Conservation (phyloP, 2,113 vertebrate species). For the Nannobrachium achirus region DNA sequence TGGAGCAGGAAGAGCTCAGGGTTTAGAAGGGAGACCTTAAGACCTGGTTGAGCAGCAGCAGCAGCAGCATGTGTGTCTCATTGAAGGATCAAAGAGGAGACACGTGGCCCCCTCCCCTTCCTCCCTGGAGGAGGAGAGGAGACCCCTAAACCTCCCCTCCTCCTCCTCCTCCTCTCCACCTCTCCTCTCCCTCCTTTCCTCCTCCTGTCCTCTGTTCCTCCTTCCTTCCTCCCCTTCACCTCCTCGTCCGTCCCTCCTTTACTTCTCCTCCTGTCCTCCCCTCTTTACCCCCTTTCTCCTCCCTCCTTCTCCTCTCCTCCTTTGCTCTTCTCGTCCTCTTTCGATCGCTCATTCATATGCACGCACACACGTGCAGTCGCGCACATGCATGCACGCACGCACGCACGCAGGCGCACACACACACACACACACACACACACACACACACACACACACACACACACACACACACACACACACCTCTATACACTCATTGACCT, state of each 20-base stretch:
- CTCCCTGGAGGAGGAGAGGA: constrained; percentile 4
- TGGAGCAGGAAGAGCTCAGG: constrained; percentile 25
- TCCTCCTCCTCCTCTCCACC: constrained; percentile 25
- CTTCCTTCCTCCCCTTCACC: constrained; percentile 20
- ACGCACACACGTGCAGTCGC: too few relatives aligned
- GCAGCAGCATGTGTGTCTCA: constrained; percentile 67
- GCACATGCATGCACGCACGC: too few relatives aligned
- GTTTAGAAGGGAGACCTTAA: constrained; percentile 28
- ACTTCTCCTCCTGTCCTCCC: background rate
- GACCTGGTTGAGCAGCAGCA: constrained; percentile 34
- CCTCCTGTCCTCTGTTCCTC: constrained; percentile 15
- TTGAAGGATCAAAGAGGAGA: constrained; percentile 72
- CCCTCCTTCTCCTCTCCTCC: too few relatives aligned
- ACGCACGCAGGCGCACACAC: too few relatives aligned
- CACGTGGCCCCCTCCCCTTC: constrained; percentile 34
- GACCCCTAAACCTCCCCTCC: constrained; percentile 27
- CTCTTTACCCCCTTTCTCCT: background rate
- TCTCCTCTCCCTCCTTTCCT: constrained; percentile 31
- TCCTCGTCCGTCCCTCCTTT: constrained; percentile 1
- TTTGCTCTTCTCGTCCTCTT: too few relatives aligned
- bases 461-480: background rate
- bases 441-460: constrained; percentile 8
- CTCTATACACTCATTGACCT: background rate
- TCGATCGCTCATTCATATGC: too few relatives aligned
- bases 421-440: constrained; percentile 9